Base-by-base conservation (phyloP, 2,797 vertebrate genomes). In the Bradypodion ventrale region DNA sequence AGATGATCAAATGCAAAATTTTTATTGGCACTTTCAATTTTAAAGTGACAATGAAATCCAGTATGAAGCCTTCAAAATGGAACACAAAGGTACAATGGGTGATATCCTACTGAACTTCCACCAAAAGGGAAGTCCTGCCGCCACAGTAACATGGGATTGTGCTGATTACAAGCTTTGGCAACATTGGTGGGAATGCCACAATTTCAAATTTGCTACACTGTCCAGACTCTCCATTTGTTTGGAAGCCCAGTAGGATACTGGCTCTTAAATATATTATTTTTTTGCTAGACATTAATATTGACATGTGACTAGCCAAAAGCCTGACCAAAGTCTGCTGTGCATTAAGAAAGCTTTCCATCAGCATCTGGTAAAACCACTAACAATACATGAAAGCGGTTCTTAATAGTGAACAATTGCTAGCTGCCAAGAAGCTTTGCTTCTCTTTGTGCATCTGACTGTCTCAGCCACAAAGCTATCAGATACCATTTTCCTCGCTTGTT, bases 381-480 rank as follows among this genome's bases (percentile, higher is more conserved):
- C 68, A 46, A 60, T 7, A 74, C 60, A 62, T 0, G 7, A 75
- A 83, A 77, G 75, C 5, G 10, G 83, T 81, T 16, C 37, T 29
- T 83, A 73, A 82, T 70, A 27, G 29, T 78, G 75, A 79, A 85
- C 37, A 76, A 60, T 42, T 62, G 44, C 0, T 35, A 63, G 9
- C 9, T 87, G 9, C 7, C 40, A 9, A 12, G 82, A 88, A 72
- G 66, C 12, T 83, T 89, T 83, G 65, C 84, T 80, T 87, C 87
- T 63, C 65, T 90, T 89, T 80, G 46, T 82, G 80, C 13, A 77
- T 78, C 79, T 82, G 81, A 87, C 87, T 1, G 2, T 27, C 86
- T 46, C 56, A 32, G 74, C 70, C 86, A 49, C 78, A 89, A 86
- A 90, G 76, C 66, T 89, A 74, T 46, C 42, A 1, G 44, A 60